phyloP scores from a whole-genome alignment of 1,140 invertebrate genomes.

The Varroa destructor region DNA sequence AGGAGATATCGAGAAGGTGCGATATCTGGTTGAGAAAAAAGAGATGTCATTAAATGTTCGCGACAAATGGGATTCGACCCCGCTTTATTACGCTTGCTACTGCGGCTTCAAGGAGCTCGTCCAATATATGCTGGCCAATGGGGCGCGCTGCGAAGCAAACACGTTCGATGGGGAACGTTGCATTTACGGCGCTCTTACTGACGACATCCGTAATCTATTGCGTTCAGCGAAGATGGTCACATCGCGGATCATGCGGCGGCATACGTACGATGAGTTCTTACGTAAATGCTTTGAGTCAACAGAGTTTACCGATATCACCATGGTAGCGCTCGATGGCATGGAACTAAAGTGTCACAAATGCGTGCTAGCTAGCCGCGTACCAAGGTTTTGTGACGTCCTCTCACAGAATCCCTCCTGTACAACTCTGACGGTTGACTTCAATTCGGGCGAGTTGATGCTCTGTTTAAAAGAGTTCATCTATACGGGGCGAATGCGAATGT shows the following conservation, averaged over 20 bases:
- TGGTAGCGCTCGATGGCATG: not conserved
- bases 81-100: slow-evolving; percentile 49
- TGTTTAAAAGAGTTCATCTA: slow-evolving; percentile 15
- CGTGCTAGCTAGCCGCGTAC: not conserved
- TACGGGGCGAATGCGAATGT: slow-evolving; percentile 23
- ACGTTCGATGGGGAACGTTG: slow-evolving; percentile 51
- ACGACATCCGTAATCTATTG: slow-evolving; percentile 44
- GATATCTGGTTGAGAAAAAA: slow-evolving; percentile 45
- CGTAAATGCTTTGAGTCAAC: slow-evolving; percentile 39
- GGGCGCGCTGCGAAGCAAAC: slow-evolving; percentile 48
- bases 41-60: slow-evolving; percentile 45
- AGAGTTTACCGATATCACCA: slow-evolving; percentile 5
- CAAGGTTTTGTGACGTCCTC: not conserved
- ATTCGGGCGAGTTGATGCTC: not conserved
- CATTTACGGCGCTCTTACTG: slow-evolving; percentile 47
- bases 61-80: slow-evolving; percentile 48
- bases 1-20: slow-evolving; percentile 8
- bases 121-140: slow-evolving; percentile 45
- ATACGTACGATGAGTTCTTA: slow-evolving; percentile 47
- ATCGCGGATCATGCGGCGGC: slow-evolving; percentile 42
- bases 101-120: slow-evolving; percentile 47
- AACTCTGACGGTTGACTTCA: not conserved
- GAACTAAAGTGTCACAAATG: slow-evolving; percentile 3
- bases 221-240: slow-evolving; percentile 44
- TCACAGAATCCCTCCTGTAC: not conserved